phyloP scores from a whole-genome alignment of 2,113 vertebrate genomes.

The Tetrax tetrax region DNA sequence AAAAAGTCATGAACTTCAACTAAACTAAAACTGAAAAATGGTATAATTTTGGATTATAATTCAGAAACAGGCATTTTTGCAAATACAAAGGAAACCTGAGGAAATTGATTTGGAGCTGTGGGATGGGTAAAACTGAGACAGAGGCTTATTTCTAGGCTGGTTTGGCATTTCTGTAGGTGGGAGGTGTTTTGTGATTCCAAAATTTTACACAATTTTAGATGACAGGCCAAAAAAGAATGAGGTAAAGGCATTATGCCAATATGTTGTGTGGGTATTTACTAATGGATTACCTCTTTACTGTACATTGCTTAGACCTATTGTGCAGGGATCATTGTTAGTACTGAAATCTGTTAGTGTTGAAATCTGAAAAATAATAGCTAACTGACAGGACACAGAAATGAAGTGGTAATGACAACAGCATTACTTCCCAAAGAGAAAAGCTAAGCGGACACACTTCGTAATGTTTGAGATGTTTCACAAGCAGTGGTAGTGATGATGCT shows the following conservation, averaged over 20 bases:
- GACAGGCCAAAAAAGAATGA: neutral
- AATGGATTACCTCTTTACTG: neutral
- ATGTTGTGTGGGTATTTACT: neutral
- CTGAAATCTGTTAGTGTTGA: too few species aligned
- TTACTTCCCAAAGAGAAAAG: neutral
- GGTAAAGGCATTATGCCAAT: neutral
- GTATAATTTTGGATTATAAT: neutral
- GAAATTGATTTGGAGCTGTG: neutral
- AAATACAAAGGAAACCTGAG: neutral
- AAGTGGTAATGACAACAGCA: neutral
- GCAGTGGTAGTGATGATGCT: rapidly evolving
- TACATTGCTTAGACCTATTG: neutral
- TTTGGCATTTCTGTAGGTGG: neutral
- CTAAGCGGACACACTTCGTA: neutral
- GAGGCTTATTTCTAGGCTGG: neutral
- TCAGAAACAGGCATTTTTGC: neutral
- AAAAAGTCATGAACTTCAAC: neutral
- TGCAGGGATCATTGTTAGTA: neutral
- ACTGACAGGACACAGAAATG: neutral
- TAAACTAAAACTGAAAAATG: neutral
- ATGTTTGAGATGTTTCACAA: neutral
- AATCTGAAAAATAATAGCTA: neutral
- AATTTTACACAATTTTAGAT: neutral
- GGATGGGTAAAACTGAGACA: neutral
- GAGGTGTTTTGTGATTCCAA: neutral